Percentiles rank a stretch among this genome's conserved stretches.
Conservation (phyloP, 2,113 vertebrate genomes). For the Sula dactylatra region DNA sequence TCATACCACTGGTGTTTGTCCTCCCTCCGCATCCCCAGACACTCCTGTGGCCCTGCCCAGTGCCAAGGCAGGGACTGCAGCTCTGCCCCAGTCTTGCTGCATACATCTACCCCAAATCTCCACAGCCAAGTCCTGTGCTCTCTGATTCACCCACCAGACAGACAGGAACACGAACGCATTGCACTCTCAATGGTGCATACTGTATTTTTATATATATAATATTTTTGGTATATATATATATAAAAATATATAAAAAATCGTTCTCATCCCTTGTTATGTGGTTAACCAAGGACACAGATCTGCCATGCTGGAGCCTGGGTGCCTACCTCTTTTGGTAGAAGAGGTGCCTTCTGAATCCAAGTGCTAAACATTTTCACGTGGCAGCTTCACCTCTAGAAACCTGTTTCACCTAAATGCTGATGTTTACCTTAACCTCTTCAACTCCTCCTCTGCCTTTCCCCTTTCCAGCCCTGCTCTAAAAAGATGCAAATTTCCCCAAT, state of each 20-base stretch:
- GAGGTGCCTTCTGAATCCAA: not conserved
- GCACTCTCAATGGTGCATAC: not conserved
- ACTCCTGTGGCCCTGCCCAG: not conserved
- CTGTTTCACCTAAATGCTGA: not conserved
- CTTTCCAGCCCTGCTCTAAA: not conserved
- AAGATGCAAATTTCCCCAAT: not conserved
- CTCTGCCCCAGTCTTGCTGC: not conserved
- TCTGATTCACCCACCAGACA: not conserved
- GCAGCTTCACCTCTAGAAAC: conserved; percentile 14
- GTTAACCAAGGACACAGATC: not conserved
- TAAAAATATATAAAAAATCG: not conserved
- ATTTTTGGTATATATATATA: not conserved
- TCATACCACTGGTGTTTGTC: not conserved
- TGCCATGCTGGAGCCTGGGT: not conserved
- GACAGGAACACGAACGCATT: not conserved
- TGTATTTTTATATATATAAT: not conserved
- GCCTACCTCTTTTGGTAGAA: not conserved
- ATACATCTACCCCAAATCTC: not conserved
- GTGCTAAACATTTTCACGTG: not conserved
- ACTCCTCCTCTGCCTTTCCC: not conserved
- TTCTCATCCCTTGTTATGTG: not conserved
- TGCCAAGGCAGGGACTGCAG: not conserved
- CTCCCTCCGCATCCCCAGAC: accelerated
- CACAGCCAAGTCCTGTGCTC: not conserved
- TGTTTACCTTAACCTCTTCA: conserved; percentile 15